A percentile compares a stretch with the other conserved stretches of the same genome.
These are phyloP conservation scores for Rutilus rutilus DNA, from an alignment of 2,113 vertebrate species.

Conservation along the genomic window DNA sequence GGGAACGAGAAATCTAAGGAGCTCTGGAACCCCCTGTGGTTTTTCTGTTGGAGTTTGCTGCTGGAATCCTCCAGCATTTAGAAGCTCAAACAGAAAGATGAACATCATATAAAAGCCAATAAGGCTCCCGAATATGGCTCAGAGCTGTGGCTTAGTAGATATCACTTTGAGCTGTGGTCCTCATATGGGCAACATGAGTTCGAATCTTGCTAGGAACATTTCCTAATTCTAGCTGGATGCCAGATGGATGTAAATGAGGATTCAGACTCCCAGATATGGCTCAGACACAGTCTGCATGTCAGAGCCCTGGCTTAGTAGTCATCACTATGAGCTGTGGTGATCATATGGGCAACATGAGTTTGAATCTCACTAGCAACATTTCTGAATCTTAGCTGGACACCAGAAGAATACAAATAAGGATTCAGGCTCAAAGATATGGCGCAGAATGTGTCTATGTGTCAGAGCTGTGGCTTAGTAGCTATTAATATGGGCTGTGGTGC, in stretches of 20 bases:
- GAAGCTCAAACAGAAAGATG: not conserved
- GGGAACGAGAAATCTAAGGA: conserved; percentile 11
- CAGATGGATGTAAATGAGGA: not conserved
- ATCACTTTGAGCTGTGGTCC: not conserved
- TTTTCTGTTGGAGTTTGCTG: conserved; percentile 18
- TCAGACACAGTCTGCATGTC: not conserved
- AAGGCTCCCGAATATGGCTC: not conserved
- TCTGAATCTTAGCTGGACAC: not conserved
- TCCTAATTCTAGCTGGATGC: not conserved
- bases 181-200: not conserved
- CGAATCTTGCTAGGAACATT: not conserved
- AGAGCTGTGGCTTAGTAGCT: not conserved
- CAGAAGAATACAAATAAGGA: not conserved
- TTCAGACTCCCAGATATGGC: not conserved
- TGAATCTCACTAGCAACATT: not conserved
- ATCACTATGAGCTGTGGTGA: not conserved
- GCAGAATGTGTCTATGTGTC: not conserved
- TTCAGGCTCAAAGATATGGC: not conserved
- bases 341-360: not conserved
- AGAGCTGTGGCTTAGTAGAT: not conserved
- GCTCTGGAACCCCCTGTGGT: conserved; percentile 19
- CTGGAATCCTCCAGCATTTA: not conserved
- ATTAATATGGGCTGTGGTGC: not conserved
- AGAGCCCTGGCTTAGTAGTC: not conserved
- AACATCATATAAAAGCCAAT: not conserved